A percentile compares a stretch with the other conserved stretches of the same genome.
phyloP scores from a whole-genome alignment of 2,797 vertebrate species.

The Pseudocheirus occidentalis region DNA sequence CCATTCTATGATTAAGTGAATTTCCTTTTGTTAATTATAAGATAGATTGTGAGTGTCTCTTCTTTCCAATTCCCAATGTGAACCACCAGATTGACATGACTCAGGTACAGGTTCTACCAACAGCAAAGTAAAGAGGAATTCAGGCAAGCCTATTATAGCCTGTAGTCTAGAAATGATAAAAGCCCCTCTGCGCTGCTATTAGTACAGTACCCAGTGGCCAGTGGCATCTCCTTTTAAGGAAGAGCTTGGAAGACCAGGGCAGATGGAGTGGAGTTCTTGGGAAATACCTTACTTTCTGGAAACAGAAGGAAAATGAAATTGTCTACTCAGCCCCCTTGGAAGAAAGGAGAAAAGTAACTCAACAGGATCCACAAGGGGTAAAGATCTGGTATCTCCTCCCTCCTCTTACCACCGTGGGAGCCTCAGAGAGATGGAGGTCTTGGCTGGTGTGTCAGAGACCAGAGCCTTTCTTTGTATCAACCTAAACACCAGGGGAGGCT shows the following conservation, averaged over 20 bases:
- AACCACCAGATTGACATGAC: background rate
- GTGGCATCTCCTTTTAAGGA: background rate
- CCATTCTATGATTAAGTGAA: background rate
- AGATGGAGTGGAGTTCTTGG: background rate
- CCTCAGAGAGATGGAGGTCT: background rate
- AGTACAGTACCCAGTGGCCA: background rate
- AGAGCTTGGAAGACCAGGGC: background rate
- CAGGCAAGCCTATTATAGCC: background rate
- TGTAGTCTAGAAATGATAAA: background rate
- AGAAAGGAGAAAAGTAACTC: background rate
- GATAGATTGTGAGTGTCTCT: background rate
- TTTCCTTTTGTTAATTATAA: background rate
- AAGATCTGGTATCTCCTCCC: background rate
- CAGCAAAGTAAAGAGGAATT: background rate
- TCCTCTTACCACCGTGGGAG: background rate
- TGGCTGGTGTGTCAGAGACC: background rate
- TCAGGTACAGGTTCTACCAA: background rate
- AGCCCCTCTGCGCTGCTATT: background rate
- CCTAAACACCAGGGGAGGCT: background rate
- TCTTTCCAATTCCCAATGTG: background rate
- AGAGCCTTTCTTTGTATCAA: background rate
- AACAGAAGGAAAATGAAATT: background rate
- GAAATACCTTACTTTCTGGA: background rate
- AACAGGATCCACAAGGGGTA: background rate
- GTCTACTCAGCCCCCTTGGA: background rate